Base-by-base conservation (phyloP, 2,113 vertebrate species). In the Poecile atricapillus region DNA sequence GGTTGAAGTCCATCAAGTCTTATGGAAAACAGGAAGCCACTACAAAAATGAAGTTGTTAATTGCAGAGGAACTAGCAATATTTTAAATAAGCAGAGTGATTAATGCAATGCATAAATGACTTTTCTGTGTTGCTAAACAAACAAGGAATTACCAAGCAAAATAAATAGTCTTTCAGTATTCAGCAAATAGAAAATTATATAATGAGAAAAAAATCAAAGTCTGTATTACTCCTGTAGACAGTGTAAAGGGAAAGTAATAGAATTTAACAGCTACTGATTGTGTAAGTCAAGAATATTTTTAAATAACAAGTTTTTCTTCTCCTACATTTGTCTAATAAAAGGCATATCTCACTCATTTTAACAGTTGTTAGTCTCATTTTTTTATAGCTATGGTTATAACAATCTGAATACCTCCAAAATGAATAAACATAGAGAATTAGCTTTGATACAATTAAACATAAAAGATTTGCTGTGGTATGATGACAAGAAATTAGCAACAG, bases 401-500 rank as follows among this genome's bases (percentile, higher is more conserved):
- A 83, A 55, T 10, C 10, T 44, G 17, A 79, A 1, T 79, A 80
- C 46, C 24, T 88, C 24, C 44, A 64, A 87, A 78, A 90, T 12
- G 13, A 90, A 62, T 69, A 76, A 64, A 49, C 4, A 58, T 49
- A 87, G 25, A 60, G 67, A 74, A 79, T 50, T 5, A 59, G 31
- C 69, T 96, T 85, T 91, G 88, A 83, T 68, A 53, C 14, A 46
- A 43, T 55, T 68, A 30, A 39, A 33, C 60, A 79, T 59, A 80
- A 67, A 68, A 31, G 7, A 65, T 74, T 95, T 81, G 65, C 71
- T 84, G 75, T 13, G 41, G 31, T 43, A 64, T 46, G 19, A 25
- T 70, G 39, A 79, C 64, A 63, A 69, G 30, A 91, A 94, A 79
- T 91, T 85, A 94, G 70, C 50, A 84, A 83, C 21, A 93, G 88